Evolutionary conservation across 2,797 vertebrate species (phyloP), one percentile per base, ranked within the genome.

Genomic region (Microcaecilia unicolor): DNA sequence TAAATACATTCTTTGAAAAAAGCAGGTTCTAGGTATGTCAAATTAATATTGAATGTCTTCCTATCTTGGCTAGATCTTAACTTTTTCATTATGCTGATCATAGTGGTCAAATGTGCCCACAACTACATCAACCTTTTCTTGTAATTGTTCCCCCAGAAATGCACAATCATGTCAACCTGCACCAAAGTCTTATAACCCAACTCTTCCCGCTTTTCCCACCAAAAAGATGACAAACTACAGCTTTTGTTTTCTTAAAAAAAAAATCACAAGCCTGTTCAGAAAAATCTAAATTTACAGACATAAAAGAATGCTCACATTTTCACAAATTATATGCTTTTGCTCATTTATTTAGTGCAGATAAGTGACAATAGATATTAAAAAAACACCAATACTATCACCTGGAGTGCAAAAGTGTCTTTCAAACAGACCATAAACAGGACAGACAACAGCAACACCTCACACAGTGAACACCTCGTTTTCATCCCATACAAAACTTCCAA

Each of bases 301-400:
- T 1, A 0, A 76, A 58, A 17, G 20, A 24, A 17, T 51, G 73
- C 46, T 42, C 56, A 6, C n/a, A n/a, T n/a, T 41, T 58, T 61
- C 33, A 23, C 22, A 3, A 51, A 49, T 74, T 58, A 38, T 67
- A 68, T 76, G 69, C 59, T 10, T 21, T 9, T 7, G 34, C 14
- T 31, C 58, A 63, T 79, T 78, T 81, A 70, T 80, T 80, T 58
- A n/a, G 50, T 72, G 52, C 37, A n/a, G n/a, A n/a, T n/a, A n/a
- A n/a, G n/a, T 28, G 14, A 51, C 28, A 54, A 55, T 72, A 71
- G 57, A 64, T 70, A 33, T 37, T 24, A n/a, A 22, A 37, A n/a
- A 22, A 37, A 65, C 37, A 73, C 43, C 50, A 62, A 30, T 19
- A 26, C 49, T 53, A 29, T 25, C 45, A 46, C 56, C 43, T 0